A percentile compares a stretch with the other conserved stretches of the same genome.
These are phyloP conservation scores for Hypsibius dujardini DNA, from an alignment of 1,140 invertebrate genomes.

Conservation along the genomic window DNA sequence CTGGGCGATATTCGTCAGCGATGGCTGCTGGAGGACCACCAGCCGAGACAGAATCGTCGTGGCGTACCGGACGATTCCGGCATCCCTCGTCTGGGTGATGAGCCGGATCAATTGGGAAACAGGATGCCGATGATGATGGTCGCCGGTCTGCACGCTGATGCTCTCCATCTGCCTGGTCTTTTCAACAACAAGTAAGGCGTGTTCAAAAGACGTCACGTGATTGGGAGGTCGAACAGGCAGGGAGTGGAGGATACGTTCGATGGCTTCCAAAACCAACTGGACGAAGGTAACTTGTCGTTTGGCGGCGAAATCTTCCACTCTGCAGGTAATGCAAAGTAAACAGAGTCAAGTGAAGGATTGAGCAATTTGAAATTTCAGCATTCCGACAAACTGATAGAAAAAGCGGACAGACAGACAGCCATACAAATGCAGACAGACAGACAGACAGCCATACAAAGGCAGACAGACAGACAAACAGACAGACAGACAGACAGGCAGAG, in stretches of 20 bases:
- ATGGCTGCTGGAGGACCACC: neutral
- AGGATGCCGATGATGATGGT: neutral
- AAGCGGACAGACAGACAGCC: neutral
- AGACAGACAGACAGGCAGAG: neutral
- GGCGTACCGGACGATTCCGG: slow-evolving; percentile 3
- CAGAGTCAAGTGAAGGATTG: too few species aligned
- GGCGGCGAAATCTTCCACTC: too few species aligned
- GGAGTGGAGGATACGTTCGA: neutral
- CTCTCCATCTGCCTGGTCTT: slow-evolving; percentile 4
- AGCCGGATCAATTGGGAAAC: neutral
- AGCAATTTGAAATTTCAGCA: neutral
- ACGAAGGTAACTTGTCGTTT: neutral
- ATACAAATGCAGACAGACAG: neutral
- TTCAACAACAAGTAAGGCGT: neutral
- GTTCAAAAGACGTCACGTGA: neutral
- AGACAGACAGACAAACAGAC: neutral
- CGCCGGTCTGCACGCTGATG: neutral
- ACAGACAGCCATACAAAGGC: neutral
- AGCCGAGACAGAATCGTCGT: neutral
- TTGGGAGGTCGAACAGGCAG: neutral
- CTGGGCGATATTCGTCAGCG: neutral
- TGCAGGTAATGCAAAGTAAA: too few species aligned
- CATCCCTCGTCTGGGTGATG: neutral
- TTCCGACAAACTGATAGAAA: neutral
- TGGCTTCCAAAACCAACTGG: neutral